A percentile compares a stretch with the other conserved stretches of the same genome.
These are phyloP conservation scores for Mylabris phalerata DNA, from an alignment of 1,140 invertebrate genomes.

Conservation along the genomic window DNA sequence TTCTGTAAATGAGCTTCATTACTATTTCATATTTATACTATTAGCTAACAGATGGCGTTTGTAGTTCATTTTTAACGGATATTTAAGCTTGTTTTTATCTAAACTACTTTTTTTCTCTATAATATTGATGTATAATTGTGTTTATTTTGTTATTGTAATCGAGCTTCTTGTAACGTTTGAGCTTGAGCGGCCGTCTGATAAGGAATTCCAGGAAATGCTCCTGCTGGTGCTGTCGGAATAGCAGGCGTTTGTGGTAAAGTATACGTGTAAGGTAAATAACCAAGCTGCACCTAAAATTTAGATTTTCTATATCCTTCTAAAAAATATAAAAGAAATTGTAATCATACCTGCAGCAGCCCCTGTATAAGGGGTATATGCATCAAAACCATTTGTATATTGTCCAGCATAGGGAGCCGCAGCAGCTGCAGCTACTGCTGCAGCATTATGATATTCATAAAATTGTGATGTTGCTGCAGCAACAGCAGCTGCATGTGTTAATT, in stretches of 20 bases:
- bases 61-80: neutral
- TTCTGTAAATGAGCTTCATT: neutral
- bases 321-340: neutral
- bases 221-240: conserved; percentile 46
- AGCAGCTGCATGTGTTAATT: conserved; percentile 63
- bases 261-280: conserved; percentile 65
- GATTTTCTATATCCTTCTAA: neutral
- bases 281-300: conserved; percentile 47
- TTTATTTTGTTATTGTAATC: conserved; percentile 45
- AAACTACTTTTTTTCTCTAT: too few species aligned
- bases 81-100: too few species aligned
- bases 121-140: neutral
- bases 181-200: conserved; percentile 52
- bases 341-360: conserved; percentile 48
- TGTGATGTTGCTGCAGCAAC: conserved; percentile 63
- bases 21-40: neutral
- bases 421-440: conserved; percentile 55
- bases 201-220: conserved; percentile 55
- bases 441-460: conserved; percentile 66
- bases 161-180: conserved; percentile 48
- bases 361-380: conserved; percentile 61
- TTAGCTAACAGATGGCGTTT: conserved; percentile 1
- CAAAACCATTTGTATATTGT: conserved; percentile 63
- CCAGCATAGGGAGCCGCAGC: conserved; percentile 59
- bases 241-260: conserved; percentile 52